A percentile compares a stretch with the other conserved stretches of the same genome.
phyloP scores from a whole-genome alignment of 1,140 invertebrate species.

The Pseudomyrmex flavicornis region DNA sequence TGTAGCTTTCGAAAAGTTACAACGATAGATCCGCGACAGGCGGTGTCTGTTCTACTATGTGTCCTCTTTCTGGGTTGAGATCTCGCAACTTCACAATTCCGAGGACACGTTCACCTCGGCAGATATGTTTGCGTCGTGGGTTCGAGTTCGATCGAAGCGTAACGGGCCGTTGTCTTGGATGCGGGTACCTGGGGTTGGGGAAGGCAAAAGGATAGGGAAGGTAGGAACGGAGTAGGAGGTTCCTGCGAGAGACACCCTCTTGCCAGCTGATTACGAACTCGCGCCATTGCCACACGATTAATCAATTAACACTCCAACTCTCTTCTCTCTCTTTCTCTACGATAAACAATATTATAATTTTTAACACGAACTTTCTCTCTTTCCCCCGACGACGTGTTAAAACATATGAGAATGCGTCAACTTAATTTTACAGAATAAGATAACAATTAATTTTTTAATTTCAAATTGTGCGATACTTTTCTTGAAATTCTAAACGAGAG shows the following conservation, averaged over 20 bases:
- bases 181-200: conserved; percentile 81
- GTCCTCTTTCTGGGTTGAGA: conserved; percentile 55
- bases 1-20: conserved; percentile 45
- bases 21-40: conserved; percentile 32
- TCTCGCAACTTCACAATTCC: conserved; percentile 72
- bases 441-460: not conserved
- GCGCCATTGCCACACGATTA: conserved; percentile 20
- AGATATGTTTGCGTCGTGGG: conserved; percentile 83
- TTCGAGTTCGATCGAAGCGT: conserved; percentile 83
- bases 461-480: not conserved
- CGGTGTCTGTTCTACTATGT: conserved; percentile 24
- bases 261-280: conserved; percentile 78
- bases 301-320: conserved; percentile 40
- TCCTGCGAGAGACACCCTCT: conserved; percentile 77
- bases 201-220: conserved; percentile 67
- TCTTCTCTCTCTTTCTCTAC: not conserved
- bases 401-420: not conserved
- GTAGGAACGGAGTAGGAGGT: conserved; percentile 75
- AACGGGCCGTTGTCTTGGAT: conserved; percentile 85
- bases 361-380: not conserved
- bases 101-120: conserved; percentile 78
- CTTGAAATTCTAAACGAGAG: not conserved
- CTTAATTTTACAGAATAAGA: too few species aligned
- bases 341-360: conserved; percentile 7
- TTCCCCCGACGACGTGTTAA: not conserved